Conservation (phyloP, 2,797 vertebrate species). For the Siniperca scherzeri region DNA sequence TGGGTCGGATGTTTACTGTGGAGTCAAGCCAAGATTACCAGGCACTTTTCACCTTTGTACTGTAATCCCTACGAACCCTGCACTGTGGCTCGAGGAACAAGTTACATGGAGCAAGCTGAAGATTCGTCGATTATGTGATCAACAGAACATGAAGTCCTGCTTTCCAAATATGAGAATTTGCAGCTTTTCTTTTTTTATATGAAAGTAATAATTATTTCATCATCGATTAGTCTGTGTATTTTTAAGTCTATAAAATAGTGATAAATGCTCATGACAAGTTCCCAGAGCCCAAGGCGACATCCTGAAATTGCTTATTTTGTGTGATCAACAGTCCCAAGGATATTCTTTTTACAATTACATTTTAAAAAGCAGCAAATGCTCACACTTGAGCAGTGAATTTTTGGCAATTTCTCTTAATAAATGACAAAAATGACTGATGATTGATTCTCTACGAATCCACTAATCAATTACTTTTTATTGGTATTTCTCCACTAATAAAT, state of each 20-base stretch:
- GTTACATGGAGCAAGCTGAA: constrained; percentile 20
- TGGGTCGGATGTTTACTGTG: constrained; percentile 65
- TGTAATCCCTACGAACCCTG: constrained; percentile 33
- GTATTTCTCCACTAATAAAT: neutral
- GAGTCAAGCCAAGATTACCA: constrained; percentile 71
- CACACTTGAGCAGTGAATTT: neutral
- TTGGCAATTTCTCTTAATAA: neutral
- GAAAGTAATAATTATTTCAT: neutral
- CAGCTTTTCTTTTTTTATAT: constrained; percentile 8
- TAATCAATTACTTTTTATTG: neutral
- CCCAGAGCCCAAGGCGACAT: neutral
- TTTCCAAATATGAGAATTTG: neutral
- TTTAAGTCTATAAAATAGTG: neutral
- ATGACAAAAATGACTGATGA: neutral
- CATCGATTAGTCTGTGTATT: neutral
- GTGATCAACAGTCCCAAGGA: neutral
- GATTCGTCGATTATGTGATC: constrained; percentile 14
- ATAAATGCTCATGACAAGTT: neutral
- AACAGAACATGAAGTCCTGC: neutral
- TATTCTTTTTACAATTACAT: neutral
- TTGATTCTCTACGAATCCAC: neutral
- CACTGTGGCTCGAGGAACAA: constrained; percentile 9
- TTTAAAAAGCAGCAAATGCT: neutral
- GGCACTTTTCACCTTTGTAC: constrained; percentile 65
- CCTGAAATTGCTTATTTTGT: constrained; percentile 8